phyloP scores from a whole-genome alignment of 92 coral and sea anemone genomes.

The Paragorgia papillata region DNA sequence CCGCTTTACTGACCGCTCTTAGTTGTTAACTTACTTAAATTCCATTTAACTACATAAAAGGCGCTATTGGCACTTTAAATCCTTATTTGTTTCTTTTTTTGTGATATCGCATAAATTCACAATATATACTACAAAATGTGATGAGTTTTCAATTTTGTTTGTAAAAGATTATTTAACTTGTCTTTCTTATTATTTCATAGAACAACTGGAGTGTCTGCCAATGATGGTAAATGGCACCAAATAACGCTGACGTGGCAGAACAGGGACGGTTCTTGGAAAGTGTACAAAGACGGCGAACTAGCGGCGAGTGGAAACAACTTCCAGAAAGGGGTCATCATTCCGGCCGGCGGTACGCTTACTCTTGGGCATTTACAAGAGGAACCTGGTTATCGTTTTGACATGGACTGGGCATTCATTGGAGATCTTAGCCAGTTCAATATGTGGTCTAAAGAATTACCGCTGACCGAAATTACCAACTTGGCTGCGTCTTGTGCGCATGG shows the following conservation, averaged over 20 bases:
- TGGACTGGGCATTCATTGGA: slow-evolving; percentile 30
- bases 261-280: slow-evolving; percentile 41
- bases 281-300: slow-evolving; percentile 31
- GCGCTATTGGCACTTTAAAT: too few relatives aligned
- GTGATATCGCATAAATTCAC: too few relatives aligned
- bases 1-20: too few relatives aligned
- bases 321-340: slow-evolving; percentile 26
- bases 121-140: too few relatives aligned
- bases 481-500: slow-evolving; percentile 31
- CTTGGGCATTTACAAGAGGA: slow-evolving; percentile 39
- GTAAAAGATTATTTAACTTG: background rate
- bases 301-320: slow-evolving; percentile 12
- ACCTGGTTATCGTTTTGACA: slow-evolving; percentile 34
- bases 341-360: slow-evolving; percentile 24
- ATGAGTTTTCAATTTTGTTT: too few relatives aligned
- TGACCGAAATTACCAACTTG: slow-evolving; percentile 11
- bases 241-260: slow-evolving; percentile 33
- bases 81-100: too few relatives aligned
- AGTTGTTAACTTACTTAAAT: too few relatives aligned
- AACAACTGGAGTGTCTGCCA: slow-evolving; percentile 31
- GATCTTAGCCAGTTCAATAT: slow-evolving; percentile 32
- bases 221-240: slow-evolving; percentile 38
- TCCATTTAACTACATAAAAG: too few relatives aligned
- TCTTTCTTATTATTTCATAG: background rate
- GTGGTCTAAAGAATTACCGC: slow-evolving; percentile 35